These are phyloP conservation scores for Zaprionus gabonicus DNA, from an alignment of 1,140 invertebrate genomes.

Conservation along the genomic window DNA sequence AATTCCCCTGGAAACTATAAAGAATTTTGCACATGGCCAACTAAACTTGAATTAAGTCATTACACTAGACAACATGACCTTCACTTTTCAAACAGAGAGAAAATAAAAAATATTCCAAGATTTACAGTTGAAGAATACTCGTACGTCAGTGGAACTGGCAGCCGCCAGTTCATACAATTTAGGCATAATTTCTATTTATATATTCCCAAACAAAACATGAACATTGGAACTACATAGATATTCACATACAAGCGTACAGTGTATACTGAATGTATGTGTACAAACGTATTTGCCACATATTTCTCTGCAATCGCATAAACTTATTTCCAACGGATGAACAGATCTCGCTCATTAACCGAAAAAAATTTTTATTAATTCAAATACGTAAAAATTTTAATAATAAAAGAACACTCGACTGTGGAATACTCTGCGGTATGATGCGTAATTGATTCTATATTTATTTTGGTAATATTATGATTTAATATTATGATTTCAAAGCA, in stretches of 20 bases:
- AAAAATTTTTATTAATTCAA: conserved; percentile 56
- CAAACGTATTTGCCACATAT: conserved; percentile 22
- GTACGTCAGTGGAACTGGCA: conserved; percentile 20
- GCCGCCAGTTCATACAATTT: conserved; percentile 22
- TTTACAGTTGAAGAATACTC: conserved; percentile 12
- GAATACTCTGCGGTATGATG: not conserved
- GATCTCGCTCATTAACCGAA: conserved; percentile 60
- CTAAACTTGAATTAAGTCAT: conserved; percentile 27
- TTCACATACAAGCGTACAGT: conserved; percentile 1
- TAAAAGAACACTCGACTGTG: not conserved
- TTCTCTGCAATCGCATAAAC: conserved; percentile 56
- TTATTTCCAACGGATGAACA: conserved; percentile 54
- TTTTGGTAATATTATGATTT: not conserved
- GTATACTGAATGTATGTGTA: not conserved
- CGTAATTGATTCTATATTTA: not conserved
- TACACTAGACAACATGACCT: conserved; percentile 27
- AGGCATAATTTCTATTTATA: conserved; percentile 41
- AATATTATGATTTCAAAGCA: not conserved
- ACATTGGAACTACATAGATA: conserved; percentile 1
- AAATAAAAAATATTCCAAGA: conserved; percentile 14
- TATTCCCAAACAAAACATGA: conserved; percentile 5
- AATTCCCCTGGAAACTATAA: conserved; percentile 1
- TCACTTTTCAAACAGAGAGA: not conserved
- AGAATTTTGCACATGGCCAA: conserved; percentile 29
- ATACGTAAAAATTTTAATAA: not conserved